Evolutionary conservation across 2,888 invertebrate genomes (phyloP).

Genomic region (Zele albiditarsus): DNA sequence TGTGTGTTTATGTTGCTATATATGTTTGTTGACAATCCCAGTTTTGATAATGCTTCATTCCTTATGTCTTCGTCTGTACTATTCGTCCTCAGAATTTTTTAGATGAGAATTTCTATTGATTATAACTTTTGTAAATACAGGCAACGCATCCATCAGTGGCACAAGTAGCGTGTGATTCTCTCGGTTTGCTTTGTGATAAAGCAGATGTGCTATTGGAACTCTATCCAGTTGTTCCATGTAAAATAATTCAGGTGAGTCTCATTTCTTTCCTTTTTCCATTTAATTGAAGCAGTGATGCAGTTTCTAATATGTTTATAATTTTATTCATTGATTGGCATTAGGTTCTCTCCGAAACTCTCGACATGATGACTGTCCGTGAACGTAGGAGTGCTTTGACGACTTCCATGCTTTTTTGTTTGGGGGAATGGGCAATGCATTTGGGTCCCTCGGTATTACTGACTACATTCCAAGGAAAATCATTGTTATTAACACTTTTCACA

Average conservation of each 20-base stretch:
- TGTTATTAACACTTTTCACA: conserved; percentile 83
- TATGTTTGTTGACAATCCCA: not conserved
- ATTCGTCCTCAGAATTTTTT: not conserved
- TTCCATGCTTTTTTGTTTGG: conserved; percentile 89
- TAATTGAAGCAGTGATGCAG: too few relatives aligned
- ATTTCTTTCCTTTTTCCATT: not conserved
- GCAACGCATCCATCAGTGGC: conserved; percentile 78
- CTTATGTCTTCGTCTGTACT: not conserved
- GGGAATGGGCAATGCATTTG: conserved; percentile 94
- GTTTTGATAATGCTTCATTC: conserved; percentile 13
- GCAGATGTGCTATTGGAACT: conserved; percentile 80
- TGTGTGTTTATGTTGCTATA: conserved; percentile 34
- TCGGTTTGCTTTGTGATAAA: conserved; percentile 86
- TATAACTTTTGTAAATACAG: conserved; percentile 54
- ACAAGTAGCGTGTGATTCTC: conserved; percentile 87
- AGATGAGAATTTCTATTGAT: not conserved
- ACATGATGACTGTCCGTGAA: conserved; percentile 73
- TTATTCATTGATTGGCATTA: conserved; percentile 50
- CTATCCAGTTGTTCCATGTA: conserved; percentile 83
- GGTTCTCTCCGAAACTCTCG: conserved; percentile 74
- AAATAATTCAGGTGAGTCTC: conserved; percentile 75
- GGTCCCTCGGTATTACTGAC: conserved; percentile 79
- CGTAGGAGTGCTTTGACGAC: conserved; percentile 79
- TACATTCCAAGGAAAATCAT: conserved; percentile 74
- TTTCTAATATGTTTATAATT: conserved; percentile 12